phyloP scores from a whole-genome alignment of 53 echinoderm and acorn worm genomes.

The Echinarachnius parma region DNA sequence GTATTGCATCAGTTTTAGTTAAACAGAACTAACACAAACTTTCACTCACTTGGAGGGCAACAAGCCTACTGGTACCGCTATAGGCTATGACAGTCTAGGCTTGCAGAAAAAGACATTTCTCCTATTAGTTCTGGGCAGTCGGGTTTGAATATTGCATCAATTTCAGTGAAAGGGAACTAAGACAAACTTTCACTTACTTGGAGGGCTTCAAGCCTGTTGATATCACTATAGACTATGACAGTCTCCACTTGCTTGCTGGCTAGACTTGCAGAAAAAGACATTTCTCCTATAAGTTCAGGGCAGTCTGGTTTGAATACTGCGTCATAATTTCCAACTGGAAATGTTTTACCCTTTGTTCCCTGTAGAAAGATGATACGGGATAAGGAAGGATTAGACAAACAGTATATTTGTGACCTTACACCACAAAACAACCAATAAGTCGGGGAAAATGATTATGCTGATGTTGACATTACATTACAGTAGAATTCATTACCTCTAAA shows the following conservation, averaged over 20 bases:
- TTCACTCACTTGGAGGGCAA: constrained; percentile 55
- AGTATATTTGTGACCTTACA: too few relatives aligned
- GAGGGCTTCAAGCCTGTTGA: constrained; percentile 31
- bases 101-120: constrained; percentile 19
- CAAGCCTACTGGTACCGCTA: constrained; percentile 31
- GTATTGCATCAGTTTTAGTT: too few relatives aligned
- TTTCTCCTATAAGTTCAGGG: constrained; percentile 4
- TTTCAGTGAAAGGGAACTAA: too few relatives aligned
- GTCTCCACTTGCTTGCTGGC: constrained; percentile 47
- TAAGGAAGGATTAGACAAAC: too few relatives aligned
- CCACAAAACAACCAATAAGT: too few relatives aligned
- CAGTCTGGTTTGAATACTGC: constrained; percentile 48
- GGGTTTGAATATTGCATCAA: too few relatives aligned
- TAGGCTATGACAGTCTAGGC: constrained; percentile 58
- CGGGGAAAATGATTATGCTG: too few relatives aligned
- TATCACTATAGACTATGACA: constrained; percentile 57
- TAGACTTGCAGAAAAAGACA: constrained; percentile 38
- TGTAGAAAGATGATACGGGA: not conserved
- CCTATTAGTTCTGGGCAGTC: constrained; percentile 37
- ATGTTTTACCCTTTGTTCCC: constrained; percentile 37
- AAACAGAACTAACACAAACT: not conserved
- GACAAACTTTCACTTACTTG: constrained; percentile 57
- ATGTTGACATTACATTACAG: too few relatives aligned
- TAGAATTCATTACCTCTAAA: too few relatives aligned
- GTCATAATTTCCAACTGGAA: constrained; percentile 50